Base-by-base conservation (phyloP, 2,888 invertebrate genomes). In the Galerucella calmariensis region DNA sequence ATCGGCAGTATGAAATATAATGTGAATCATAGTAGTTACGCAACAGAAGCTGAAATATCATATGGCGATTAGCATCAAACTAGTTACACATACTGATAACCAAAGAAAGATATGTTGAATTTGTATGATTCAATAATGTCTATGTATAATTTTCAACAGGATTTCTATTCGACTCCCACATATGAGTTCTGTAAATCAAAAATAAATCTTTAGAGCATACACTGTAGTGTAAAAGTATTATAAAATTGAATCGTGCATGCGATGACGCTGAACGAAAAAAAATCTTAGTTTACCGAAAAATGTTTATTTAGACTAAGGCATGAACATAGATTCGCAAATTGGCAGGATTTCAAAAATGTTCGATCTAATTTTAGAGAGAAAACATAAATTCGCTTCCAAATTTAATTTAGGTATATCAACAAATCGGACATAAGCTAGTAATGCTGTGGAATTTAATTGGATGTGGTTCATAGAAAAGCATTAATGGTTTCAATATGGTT, bases 221-320 rank as follows among this genome's bases (percentile, higher is more conserved):
- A 65, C 24, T 24, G 44, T 56, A 48, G 44, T 44, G 63, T 8
- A 53, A 48, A 20, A 48, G 4, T 11, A 20, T 16, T 66, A 59
- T 66, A 66, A 67, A 67, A 58, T 67, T 27, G 51, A 66, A 69
- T 46, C 59, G 41, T 75, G 72, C 72, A 72, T 48, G 53, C 61
- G 69, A 59, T 75, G 74, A 75, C 68, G 75, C 56, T 41, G 44
- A 46, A 58, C 48, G 41, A n/a, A 72, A 75, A 72, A 71, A 69
- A 75, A 69, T 69, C 20, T 20, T 75, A 56, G 58, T 69, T 63
- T 46, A 56, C 16, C 41, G 59, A 67, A 53, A 68, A 65, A 63
- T 56, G n/a, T 68, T 73, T 69, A 65, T 68, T 68, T 69, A 73
- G 69, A 73, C 73, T 56, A 56, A 56, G 10, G 8, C 20, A 20